A percentile compares a stretch with the other conserved stretches of the same genome.
Conservation (phyloP, 2,797 vertebrate species). For the Acrossocheilus fasciatus region DNA sequence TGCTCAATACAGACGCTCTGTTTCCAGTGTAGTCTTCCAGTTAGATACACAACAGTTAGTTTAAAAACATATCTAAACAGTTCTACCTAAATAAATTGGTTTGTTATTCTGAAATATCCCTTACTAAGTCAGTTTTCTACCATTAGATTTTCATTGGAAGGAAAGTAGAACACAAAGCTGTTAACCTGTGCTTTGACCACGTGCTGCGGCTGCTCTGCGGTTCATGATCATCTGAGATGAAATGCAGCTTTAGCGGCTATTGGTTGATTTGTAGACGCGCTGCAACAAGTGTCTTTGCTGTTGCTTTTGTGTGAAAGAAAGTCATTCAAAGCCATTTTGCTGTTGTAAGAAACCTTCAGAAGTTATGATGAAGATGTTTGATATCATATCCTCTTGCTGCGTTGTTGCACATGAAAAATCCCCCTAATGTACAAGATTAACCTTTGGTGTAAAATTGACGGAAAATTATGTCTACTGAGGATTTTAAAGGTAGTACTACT, state of each 20-base stretch:
- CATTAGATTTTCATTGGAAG: background rate
- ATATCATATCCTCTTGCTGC: background rate
- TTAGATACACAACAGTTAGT: too few relatives aligned
- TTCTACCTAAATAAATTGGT: background rate
- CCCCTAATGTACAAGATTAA: too few relatives aligned
- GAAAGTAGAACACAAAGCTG: background rate
- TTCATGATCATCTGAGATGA: background rate
- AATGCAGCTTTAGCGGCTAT: background rate
- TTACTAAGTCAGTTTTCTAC: background rate
- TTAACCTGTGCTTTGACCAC: background rate
- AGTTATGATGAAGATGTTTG: background rate
- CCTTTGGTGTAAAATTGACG: background rate
- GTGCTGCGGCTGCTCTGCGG: background rate
- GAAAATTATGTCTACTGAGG: background rate
- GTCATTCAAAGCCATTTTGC: background rate
- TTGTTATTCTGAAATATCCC: background rate
- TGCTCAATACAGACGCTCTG: too few relatives aligned
- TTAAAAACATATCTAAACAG: background rate
- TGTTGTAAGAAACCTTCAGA: background rate
- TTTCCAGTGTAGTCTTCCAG: too few relatives aligned
- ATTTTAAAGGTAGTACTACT: background rate
- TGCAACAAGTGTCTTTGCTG: background rate
- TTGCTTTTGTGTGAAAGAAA: background rate
- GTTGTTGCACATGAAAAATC: too few relatives aligned
- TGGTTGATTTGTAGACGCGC: background rate